Evolutionary conservation across 2,797 vertebrate species (phyloP), one percentile per base, ranked within the genome.

Genomic region (Sciurus carolinensis): DNA sequence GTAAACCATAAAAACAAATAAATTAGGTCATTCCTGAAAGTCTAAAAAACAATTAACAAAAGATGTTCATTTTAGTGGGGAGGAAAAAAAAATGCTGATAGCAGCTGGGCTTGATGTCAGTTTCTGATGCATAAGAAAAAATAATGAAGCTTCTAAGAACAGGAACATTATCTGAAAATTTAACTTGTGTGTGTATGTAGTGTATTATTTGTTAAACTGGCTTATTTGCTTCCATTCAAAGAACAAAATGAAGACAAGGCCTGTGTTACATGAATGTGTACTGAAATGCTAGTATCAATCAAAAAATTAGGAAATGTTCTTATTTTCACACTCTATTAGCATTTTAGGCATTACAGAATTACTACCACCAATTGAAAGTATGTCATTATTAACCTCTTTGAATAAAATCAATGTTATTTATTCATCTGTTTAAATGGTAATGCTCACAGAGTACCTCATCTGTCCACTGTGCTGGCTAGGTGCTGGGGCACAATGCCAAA

Each of bases 21-120:
- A 42, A 62, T 76, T 59, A 90, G 28, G 77, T 79, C 36, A 72
- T 76, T 85, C 59, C 26, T 24, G 13, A 94, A 91, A 95, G 82
- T 72, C 33, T 82, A 71, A 87, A 67, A 79, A 50, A 28, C 9
- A 47, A 52, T 24, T 72, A 52, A 17, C 71, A 52, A 36, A 47
- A 71, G 47, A 71, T 22, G 33, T 47, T 91, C 15, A 0, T 44
- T 10, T 76, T 17, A 42, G 59, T 47, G 57, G 22, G 4, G 4
- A 73, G 72, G 62, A 73, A 85, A 87, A 69, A 82, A 77, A 17
- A 54, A 79, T 2, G 39, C 82, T 57, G 39, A 50, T 1, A 14
- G 67, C 26, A 59, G 18, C 20, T 33, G 76, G 67, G 67, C 18
- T 39, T 28, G 44, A 5, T 1, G 17, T 52, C 47, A 33, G 83